Evolutionary conservation across 2,797 vertebrate genomes (phyloP).

Genomic region (Microtus agrestis): DNA sequence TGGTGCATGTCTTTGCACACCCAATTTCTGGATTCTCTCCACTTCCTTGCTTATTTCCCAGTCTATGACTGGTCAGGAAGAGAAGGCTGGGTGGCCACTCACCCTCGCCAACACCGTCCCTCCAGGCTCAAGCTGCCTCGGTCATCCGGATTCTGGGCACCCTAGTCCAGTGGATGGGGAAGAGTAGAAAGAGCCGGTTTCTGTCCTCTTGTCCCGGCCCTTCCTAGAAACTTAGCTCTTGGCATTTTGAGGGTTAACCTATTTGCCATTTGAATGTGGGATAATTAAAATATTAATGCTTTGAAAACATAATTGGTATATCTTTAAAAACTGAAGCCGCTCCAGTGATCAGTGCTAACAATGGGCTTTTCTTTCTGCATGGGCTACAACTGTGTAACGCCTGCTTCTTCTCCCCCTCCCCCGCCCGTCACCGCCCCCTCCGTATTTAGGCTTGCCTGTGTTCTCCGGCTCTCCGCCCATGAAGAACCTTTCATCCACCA

Average conservation of each 20-base stretch:
- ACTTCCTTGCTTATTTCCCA: neutral
- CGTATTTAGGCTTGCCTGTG: slow-evolving; percentile 89
- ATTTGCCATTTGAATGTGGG: slow-evolving; percentile 81
- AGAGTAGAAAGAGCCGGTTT: neutral
- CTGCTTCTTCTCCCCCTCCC: slow-evolving; percentile 82
- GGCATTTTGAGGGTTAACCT: slow-evolving; percentile 76
- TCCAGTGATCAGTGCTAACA: slow-evolving; percentile 86
- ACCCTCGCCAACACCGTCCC: neutral
- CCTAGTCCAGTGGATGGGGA: neutral
- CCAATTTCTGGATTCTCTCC: neutral
- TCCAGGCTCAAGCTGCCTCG: neutral
- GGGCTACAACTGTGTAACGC: slow-evolving; percentile 86
- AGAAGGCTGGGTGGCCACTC: neutral
- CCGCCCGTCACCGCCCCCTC: neutral
- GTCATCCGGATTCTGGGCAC: neutral
- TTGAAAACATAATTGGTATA: slow-evolving; percentile 87
- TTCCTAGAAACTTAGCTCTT: slow-evolving; percentile 56
- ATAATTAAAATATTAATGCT: slow-evolving; percentile 87
- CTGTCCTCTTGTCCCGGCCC: slow-evolving; percentile 49
- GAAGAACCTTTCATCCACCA: slow-evolving; percentile 90
- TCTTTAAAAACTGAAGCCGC: slow-evolving; percentile 86
- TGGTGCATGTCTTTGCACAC: neutral
- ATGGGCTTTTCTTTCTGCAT: slow-evolving; percentile 84
- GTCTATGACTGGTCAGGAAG: neutral
- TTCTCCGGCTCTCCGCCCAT: slow-evolving; percentile 89